phyloP scores from a whole-genome alignment of 2,797 vertebrate genomes.

The Chelon labrosus region DNA sequence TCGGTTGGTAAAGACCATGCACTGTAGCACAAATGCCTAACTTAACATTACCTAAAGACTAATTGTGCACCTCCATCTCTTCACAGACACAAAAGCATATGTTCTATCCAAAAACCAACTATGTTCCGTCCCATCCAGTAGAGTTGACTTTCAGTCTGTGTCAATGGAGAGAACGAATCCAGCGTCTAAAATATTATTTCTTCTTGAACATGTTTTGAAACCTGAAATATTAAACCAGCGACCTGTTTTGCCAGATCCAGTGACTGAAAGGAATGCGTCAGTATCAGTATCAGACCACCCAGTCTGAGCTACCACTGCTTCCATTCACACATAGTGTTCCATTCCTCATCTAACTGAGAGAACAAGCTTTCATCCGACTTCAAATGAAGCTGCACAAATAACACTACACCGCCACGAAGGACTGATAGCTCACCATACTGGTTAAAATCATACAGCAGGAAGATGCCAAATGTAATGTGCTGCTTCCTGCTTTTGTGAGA shows the following conservation, averaged over 20 bases:
- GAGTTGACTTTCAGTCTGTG: not conserved
- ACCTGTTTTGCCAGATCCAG: not conserved
- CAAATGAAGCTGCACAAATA: conserved; percentile 15
- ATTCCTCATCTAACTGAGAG: conserved; percentile 46
- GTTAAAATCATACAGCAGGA: conserved; percentile 37
- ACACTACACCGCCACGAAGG: not conserved
- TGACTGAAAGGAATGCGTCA: conserved; percentile 20
- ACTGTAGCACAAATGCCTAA: not conserved
- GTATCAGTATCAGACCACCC: conserved; percentile 40
- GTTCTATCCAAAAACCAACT: no score
- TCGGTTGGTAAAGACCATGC: no score
- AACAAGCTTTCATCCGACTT: conserved; percentile 14
- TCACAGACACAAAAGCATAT: no score
- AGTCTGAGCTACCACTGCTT: conserved; percentile 4
- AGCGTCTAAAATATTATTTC: not conserved
- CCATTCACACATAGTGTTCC: not conserved
- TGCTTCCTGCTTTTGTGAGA: not conserved
- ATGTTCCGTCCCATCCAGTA: not conserved
- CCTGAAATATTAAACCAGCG: not conserved
- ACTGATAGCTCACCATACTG: conserved; percentile 16
- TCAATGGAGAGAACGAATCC: not conserved
- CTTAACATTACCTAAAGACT: no score
- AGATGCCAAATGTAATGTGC: not conserved
- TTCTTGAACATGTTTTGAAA: not conserved
- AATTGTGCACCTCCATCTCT: no score